Conservation (phyloP, 2,113 vertebrate species). For the Dicaeum eximium region DNA sequence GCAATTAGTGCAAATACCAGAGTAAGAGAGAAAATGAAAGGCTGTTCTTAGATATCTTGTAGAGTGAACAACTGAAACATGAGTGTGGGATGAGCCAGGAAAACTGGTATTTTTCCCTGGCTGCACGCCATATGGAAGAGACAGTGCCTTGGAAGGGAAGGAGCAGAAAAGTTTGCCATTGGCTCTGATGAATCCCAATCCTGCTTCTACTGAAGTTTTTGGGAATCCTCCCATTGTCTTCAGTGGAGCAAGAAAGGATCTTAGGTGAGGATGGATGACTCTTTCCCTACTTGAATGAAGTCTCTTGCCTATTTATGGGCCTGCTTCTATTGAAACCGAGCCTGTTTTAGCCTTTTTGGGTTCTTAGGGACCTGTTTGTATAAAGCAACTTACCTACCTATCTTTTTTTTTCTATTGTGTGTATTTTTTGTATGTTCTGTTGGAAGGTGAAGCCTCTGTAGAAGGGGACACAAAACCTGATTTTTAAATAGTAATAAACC, state of each 20-base stretch:
- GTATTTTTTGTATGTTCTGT: slow-evolving; percentile 69
- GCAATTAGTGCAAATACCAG: background rate
- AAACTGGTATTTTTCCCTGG: slow-evolving; percentile 34
- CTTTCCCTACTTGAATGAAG: slow-evolving; percentile 64
- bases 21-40: slow-evolving; percentile 51
- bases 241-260: slow-evolving; percentile 56
- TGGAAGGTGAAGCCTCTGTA: slow-evolving; percentile 68
- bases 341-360: slow-evolving; percentile 65
- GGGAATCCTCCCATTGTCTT: slow-evolving; percentile 39
- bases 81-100: slow-evolving; percentile 37
- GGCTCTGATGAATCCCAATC: slow-evolving; percentile 60
- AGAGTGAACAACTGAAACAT: slow-evolving; percentile 39
- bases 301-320: slow-evolving; percentile 64
- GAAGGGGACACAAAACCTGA: slow-evolving; percentile 59
- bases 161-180: slow-evolving; percentile 46
- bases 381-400: slow-evolving; percentile 66
- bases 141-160: slow-evolving; percentile 68
- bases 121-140: slow-evolving; percentile 28
- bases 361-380: slow-evolving; percentile 68
- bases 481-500: slow-evolving; percentile 69
- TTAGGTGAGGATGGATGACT: slow-evolving; percentile 58
- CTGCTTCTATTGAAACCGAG: slow-evolving; percentile 68
- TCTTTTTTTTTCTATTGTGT: slow-evolving; percentile 62
- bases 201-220: slow-evolving; percentile 45
- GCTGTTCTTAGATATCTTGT: slow-evolving; percentile 51